Base-by-base conservation (phyloP, 2,797 vertebrate species). In the Aeoliscus strigatus region DNA sequence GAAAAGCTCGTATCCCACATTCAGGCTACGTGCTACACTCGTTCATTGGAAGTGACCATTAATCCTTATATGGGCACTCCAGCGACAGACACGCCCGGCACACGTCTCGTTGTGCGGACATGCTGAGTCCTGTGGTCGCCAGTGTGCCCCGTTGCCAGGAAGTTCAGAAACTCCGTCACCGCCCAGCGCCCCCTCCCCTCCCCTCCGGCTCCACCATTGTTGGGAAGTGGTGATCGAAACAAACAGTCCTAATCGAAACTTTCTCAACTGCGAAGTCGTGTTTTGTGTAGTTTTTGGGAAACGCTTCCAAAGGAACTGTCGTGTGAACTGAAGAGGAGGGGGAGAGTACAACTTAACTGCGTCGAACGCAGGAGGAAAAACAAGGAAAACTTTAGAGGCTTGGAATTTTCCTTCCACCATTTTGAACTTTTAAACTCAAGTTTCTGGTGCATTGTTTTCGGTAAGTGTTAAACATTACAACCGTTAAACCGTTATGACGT, bases 391-490 rank as follows among this genome's bases (percentile, higher is more conserved):
- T 87, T 87, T 61, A 60, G 44, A 67, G 38, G 41, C 55, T 28
- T 66, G 60, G 58, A 75, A 74, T 80, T 79, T 75, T 36, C 69
- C 61, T 70, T 81, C 87, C 89, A 83, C 88, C 88, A 90, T 90
- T 89, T 89, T 90, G 89, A 86, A 85, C 81, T 83, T 83, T 83
- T 81, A 73, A 76, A 81, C 48, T 73, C 42, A 33, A 35, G 38
- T 53, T 69, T 64, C 42, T 70, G 58, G 12, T 14, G 37, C 21
- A 39, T 59, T 76, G 67, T 70, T 70, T 37, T 71, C 36, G 75
- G 80, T 79, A 33, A 85, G 78, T 83, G n/a, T n/a, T n/a, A 75
- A 13, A 5, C 2, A 9, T 4, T 6, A 6, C 5, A n/a, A 28
- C 15, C 9, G 5, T 12, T 5, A n/a, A 1, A 9, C 23, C 1